phyloP scores from a whole-genome alignment of 2,888 invertebrate genomes.

The Cryptocheilus praepositus region DNA sequence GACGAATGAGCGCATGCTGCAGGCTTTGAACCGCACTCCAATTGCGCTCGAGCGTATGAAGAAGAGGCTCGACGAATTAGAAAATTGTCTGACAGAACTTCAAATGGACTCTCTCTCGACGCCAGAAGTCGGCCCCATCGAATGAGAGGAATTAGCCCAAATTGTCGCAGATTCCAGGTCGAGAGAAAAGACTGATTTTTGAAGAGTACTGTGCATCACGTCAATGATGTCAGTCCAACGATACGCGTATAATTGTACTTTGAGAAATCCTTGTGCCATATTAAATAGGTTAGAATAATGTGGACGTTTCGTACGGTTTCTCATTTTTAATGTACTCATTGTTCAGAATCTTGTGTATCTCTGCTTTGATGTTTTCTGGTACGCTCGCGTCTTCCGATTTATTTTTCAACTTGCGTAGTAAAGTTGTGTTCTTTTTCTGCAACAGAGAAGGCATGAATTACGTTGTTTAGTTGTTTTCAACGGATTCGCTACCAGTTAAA shows the following conservation, averaged over 20 bases:
- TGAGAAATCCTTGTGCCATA: background rate
- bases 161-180: background rate
- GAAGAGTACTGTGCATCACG: background rate
- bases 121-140: no score
- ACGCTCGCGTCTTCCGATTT: conserved; percentile 14
- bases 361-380: conserved; percentile 23
- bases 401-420: conserved; percentile 31
- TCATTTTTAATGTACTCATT: background rate
- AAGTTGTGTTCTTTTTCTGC: conserved; percentile 47
- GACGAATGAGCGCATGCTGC: conserved; percentile 40
- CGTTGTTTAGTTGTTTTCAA: background rate
- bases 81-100: conserved; percentile 28
- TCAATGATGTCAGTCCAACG: background rate
- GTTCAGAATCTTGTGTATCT: conserved; percentile 22
- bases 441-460: conserved; percentile 13
- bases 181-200: conserved; percentile 6
- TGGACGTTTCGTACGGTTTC: background rate
- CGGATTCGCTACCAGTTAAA: background rate
- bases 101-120: conserved; percentile 17
- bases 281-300: background rate
- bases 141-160: background rate
- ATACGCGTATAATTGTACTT: background rate
- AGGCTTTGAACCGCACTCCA: conserved; percentile 33
- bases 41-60: conserved; percentile 39
- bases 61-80: conserved; percentile 40